Conservation (phyloP, 2,113 vertebrate genomes). For the Camelus dromedarius region DNA sequence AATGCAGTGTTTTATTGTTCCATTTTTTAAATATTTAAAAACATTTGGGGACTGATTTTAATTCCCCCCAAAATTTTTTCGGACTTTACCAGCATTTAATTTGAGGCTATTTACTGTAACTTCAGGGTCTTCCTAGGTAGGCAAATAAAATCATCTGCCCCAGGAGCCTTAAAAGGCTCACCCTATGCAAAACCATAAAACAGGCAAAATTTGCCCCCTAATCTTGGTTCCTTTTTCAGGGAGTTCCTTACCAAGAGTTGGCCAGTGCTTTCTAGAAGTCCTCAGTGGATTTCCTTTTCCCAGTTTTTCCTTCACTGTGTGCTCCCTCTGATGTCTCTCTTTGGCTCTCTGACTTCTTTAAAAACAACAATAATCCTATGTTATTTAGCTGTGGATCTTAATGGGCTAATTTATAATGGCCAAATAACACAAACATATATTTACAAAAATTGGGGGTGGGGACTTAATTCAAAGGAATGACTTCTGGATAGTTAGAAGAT, state of each 20-base stretch:
- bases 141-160: neutral
- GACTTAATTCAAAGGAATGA: neutral
- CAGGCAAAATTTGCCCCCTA: neutral
- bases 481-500: neutral
- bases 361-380: neutral
- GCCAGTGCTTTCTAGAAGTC: neutral
- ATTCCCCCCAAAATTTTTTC: neutral
- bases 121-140: neutral
- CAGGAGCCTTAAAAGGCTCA: neutral
- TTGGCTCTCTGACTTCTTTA: neutral
- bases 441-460: neutral
- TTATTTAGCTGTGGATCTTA: neutral
- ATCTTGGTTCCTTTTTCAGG: neutral
- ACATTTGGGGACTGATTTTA: neutral
- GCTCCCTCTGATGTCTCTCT: neutral
- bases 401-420: neutral
- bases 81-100: neutral
- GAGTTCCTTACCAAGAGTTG: neutral
- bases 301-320: neutral
- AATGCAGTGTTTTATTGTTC: neutral
- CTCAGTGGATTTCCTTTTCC: neutral
- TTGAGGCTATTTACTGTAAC: neutral
- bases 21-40: slow-evolving; percentile 20
- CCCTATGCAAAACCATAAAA: neutral
- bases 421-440: neutral